Percentiles rank a stretch among this genome's conserved stretches.
phyloP scores from a whole-genome alignment of 2,797 vertebrate species.

The Liasis olivaceus region DNA sequence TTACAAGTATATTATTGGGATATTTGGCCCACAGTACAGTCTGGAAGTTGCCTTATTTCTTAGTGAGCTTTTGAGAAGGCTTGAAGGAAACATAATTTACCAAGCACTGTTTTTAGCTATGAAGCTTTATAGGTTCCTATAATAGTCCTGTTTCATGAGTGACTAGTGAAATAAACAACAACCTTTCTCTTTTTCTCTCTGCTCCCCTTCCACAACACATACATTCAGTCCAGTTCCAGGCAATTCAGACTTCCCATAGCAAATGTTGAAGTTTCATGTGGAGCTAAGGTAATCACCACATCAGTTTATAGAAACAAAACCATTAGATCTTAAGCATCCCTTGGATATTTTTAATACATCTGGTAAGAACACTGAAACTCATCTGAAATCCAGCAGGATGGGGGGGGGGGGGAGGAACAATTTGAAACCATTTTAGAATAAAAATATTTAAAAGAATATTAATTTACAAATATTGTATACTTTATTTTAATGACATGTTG shows the following conservation, averaged over 20 bases:
- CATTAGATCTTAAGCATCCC: not conserved
- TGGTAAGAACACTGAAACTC: not conserved
- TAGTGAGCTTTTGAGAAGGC: not conserved
- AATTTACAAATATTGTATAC: not conserved
- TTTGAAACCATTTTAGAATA: not conserved
- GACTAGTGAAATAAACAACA: not conserved
- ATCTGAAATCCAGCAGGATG: not conserved
- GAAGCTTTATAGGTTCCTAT: not conserved
- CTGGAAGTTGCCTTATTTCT: not conserved
- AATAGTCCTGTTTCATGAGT: not conserved
- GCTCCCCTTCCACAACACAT: not conserved
- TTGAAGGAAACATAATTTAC: not conserved
- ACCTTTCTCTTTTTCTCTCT: not conserved
- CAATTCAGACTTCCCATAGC: not conserved
- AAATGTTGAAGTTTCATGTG: not conserved
- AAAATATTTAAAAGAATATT: not conserved
- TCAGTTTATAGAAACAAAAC: not conserved
- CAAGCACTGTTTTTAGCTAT: not conserved
- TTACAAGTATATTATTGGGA: not conserved
- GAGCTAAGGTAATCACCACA: not conserved
- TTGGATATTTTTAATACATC: not conserved
- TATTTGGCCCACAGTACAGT: not conserved
- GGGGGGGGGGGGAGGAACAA: not conserved
- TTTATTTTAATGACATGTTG: not conserved
- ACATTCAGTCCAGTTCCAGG: not conserved